Evolutionary conservation across 2,797 vertebrate species (phyloP).

Genomic region (Siniperca undulata): DNA sequence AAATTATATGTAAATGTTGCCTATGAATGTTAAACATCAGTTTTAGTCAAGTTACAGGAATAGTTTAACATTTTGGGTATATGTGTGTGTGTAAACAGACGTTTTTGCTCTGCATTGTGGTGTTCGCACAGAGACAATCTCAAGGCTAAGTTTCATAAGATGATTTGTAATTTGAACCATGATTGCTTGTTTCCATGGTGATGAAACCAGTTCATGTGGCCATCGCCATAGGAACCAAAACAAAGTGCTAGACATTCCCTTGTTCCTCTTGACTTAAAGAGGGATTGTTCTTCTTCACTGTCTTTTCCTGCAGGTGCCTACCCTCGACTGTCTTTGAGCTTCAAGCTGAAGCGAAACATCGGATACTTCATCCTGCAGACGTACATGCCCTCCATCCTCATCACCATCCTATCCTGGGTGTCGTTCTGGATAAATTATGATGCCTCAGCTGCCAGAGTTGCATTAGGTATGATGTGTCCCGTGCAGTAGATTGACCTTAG

Average conservation of each 20-base stretch:
- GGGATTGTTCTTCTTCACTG: constrained; percentile 21
- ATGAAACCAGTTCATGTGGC: constrained; percentile 62
- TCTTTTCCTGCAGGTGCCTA: constrained; percentile 91
- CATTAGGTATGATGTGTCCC: constrained; percentile 90
- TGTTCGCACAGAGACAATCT: constrained; percentile 43
- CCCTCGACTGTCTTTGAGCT: constrained; percentile 97
- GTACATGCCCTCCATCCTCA: constrained; percentile 99
- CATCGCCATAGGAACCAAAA: constrained; percentile 75
- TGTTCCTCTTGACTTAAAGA: constrained; percentile 43
- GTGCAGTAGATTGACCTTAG: constrained; percentile 35
- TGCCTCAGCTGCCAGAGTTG: constrained; percentile 98
- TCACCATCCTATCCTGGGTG: constrained; percentile 99
- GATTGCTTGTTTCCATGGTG: constrained; percentile 76
- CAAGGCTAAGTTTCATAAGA: constrained; percentile 72
- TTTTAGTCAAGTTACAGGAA: not conserved
- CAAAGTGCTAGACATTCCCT: constrained; percentile 62
- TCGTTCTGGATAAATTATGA: constrained; percentile 99
- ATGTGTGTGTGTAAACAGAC: not conserved
- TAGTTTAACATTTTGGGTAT: not conserved
- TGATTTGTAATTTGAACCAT: constrained; percentile 60
- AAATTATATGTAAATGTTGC: not conserved
- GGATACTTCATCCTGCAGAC: constrained; percentile 99
- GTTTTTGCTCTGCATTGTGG: not conserved
- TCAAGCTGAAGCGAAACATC: constrained; percentile 98
- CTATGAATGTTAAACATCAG: not conserved